phyloP scores from a whole-genome alignment of 2,888 invertebrate species.

The Lissocephala sabroskyi region DNA sequence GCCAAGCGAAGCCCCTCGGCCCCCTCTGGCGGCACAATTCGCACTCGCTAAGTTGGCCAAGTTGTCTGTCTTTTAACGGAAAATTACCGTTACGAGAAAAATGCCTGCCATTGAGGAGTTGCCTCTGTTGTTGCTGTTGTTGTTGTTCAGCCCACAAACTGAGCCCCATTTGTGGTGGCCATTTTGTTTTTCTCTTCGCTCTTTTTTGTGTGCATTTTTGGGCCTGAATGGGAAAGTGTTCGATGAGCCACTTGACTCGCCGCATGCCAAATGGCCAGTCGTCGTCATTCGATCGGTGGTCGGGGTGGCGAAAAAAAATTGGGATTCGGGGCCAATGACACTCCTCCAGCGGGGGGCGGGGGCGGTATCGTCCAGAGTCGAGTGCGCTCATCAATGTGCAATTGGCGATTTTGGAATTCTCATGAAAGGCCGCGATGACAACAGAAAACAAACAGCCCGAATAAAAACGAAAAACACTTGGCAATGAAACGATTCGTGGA shows the following conservation, averaged over 20 bases:
- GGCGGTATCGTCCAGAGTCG: no score
- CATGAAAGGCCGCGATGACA: no score
- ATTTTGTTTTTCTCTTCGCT: neutral
- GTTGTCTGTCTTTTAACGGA: conserved; percentile 64
- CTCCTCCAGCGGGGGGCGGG: no score
- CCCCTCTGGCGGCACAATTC: neutral
- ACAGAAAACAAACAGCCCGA: no score
- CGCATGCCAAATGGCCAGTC: neutral
- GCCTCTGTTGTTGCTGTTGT: conserved; percentile 19
- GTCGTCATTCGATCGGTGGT: no score
- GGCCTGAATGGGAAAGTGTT: conserved; percentile 35
- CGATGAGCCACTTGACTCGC: neutral
- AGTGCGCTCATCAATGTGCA: no score
- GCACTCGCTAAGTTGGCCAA: conserved; percentile 57
- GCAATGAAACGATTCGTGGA: no score
- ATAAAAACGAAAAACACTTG: no score
- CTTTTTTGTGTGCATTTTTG: conserved; percentile 11
- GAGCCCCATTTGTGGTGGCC: conserved; percentile 24
- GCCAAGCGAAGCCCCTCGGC: no score
- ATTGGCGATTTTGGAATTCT: no score
- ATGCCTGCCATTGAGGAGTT: conserved; percentile 30
- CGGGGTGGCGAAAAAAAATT: no score
- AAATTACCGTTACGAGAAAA: conserved; percentile 62
- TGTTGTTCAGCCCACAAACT: conserved; percentile 26
- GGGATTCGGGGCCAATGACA: no score